Evolutionary conservation across 2,113 vertebrate species (phyloP).

Genomic region (Labeo rohita): DNA sequence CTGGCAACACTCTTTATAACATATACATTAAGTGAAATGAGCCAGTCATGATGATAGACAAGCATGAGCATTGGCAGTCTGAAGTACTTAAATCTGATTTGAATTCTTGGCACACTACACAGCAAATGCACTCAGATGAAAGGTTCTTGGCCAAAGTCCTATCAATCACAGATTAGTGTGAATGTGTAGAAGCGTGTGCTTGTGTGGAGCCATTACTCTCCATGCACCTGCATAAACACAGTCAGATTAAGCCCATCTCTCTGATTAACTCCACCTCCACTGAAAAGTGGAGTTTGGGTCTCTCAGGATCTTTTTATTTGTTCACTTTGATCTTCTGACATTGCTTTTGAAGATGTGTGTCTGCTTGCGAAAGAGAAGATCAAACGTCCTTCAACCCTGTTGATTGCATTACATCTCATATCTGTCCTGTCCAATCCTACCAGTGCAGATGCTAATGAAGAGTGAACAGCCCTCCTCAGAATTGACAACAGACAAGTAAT

Average conservation of each 20-base stretch:
- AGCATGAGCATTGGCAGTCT: neutral
- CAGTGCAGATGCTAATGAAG: neutral
- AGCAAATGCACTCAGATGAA: conserved; percentile 11
- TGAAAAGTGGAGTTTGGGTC: neutral
- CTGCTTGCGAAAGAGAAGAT: neutral
- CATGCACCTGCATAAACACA: conserved; percentile 14
- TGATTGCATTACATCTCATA: neutral
- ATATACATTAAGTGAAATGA: neutral
- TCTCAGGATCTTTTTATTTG: neutral
- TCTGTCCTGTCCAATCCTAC: neutral
- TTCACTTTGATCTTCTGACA: conserved; percentile 7
- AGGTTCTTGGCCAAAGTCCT: conserved; percentile 4
- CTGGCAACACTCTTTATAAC: neutral
- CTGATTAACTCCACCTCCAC: neutral
- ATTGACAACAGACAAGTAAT: neutral
- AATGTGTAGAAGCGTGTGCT: neutral
- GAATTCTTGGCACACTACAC: neutral
- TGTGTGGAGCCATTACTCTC: neutral
- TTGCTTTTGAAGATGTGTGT: conserved; percentile 16
- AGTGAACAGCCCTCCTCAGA: neutral
- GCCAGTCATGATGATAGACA: neutral
- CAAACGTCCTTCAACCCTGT: neutral
- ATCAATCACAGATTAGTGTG: conserved; percentile 37
- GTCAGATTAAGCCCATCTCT: conserved; percentile 1
- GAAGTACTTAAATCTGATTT: conserved; percentile 2